Percentiles rank a stretch among this genome's conserved stretches.
Evolutionary conservation across 2,113 vertebrate species (phyloP).

Genomic region (Nyctibius bracteatus): DNA sequence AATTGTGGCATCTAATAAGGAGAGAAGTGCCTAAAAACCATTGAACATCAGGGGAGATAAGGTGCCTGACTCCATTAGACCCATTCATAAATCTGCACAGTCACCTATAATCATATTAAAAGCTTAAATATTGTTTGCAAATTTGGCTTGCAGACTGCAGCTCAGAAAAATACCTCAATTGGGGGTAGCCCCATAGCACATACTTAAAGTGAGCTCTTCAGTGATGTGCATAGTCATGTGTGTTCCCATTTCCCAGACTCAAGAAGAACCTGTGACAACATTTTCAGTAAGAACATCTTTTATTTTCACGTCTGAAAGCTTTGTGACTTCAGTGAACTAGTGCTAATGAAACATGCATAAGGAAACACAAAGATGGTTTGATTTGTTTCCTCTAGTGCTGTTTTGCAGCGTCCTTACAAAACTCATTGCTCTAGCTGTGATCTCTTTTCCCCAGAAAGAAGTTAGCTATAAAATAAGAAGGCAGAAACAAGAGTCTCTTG

Average conservation of each 20-base stretch:
- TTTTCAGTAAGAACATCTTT: neutral
- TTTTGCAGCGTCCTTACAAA: neutral
- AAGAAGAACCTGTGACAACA: neutral
- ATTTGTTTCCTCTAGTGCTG: neutral
- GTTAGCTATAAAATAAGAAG: neutral
- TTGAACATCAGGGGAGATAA: neutral
- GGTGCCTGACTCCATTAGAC: neutral
- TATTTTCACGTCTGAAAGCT: neutral
- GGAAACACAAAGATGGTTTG: neutral
- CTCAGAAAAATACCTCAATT: neutral
- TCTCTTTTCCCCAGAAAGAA: slow-evolving; percentile 17
- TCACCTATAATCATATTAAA: neutral
- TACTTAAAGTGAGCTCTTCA: neutral
- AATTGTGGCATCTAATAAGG: neutral
- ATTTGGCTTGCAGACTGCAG: neutral
- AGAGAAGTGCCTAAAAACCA: neutral
- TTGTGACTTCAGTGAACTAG: neutral
- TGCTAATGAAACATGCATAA: neutral
- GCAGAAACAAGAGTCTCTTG: neutral
- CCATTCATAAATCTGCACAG: neutral
- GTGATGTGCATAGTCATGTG: neutral
- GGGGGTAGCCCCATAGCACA: neutral
- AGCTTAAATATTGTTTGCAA: neutral
- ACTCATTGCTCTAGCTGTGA: neutral
- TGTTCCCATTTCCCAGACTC: neutral